Percentiles rank a stretch among this genome's conserved stretches.
phyloP scores from a whole-genome alignment of 2,888 invertebrate genomes.

The Cylloceria caligata region DNA sequence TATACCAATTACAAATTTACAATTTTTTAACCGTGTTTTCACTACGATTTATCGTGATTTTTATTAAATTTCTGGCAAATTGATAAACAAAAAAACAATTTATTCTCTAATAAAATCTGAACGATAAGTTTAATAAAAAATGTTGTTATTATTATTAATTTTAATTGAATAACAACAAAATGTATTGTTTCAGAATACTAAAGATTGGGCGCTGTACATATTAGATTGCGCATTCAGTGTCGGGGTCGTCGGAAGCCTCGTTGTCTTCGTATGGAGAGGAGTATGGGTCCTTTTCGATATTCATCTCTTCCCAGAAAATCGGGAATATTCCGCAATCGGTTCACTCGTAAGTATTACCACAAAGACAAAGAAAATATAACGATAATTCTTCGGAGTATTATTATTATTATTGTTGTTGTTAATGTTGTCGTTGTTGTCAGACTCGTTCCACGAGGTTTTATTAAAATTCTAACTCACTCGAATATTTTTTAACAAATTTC shows the following conservation, averaged over 20 bases:
- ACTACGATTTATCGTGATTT: neutral
- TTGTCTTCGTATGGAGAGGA: slow-evolving; percentile 96
- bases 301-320: slow-evolving; percentile 91
- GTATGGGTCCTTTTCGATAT: slow-evolving; percentile 93
- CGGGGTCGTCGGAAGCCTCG: slow-evolving; percentile 92
- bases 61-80: neutral
- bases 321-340: slow-evolving; percentile 89
- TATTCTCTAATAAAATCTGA: neutral
- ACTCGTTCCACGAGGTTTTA: too few species aligned
- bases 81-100: neutral
- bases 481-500: too few species aligned
- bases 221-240: slow-evolving; percentile 95
- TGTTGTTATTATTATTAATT: too few species aligned
- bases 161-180: slow-evolving; percentile 7
- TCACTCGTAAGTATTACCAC: slow-evolving; percentile 89
- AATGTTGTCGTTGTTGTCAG: too few species aligned
- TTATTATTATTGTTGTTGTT: neutral
- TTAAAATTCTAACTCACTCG: too few species aligned
- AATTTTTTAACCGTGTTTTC: neutral
- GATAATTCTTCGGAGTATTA: neutral
- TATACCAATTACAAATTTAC: too few species aligned
- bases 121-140: too few species aligned
- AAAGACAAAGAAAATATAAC: neutral
- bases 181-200: slow-evolving; percentile 87
- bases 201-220: slow-evolving; percentile 90